Conservation (phyloP, 2,113 vertebrate genomes). For the Coreoperca whiteheadi region DNA sequence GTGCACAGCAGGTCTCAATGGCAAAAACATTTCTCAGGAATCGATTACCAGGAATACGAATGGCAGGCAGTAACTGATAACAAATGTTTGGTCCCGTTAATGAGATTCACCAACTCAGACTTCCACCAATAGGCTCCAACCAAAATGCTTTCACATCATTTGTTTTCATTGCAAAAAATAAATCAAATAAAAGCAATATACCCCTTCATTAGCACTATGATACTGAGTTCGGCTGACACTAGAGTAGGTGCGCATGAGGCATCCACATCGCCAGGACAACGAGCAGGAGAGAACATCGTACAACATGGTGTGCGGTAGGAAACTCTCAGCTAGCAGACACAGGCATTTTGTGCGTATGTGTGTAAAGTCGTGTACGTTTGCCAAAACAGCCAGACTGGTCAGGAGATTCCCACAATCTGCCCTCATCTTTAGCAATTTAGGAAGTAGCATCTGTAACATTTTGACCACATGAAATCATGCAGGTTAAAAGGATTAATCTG, state of each 20-base stretch:
- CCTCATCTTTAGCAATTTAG: neutral
- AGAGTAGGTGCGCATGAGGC: neutral
- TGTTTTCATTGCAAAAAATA: neutral
- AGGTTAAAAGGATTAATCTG: neutral
- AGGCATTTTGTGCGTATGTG: neutral
- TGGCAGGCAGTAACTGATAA: slow-evolving; percentile 42
- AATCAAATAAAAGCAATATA: neutral
- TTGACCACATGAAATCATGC: neutral
- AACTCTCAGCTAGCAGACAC: neutral
- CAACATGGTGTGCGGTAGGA: neutral
- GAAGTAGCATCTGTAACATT: neutral
- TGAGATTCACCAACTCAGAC: slow-evolving; percentile 9
- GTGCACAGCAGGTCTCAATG: neutral
- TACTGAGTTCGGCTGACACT: slow-evolving; percentile 6
- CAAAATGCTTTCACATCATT: neutral
- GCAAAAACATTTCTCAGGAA: neutral
- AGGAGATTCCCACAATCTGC: neutral
- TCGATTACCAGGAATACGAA: slow-evolving; percentile 14
- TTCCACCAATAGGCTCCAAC: neutral
- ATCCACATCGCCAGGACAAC: neutral
- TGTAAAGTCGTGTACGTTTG: neutral
- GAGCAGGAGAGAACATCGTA: neutral
- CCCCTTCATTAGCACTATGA: neutral
- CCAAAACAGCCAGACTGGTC: neutral
- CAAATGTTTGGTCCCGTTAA: slow-evolving; percentile 52